Percentiles rank a stretch among this genome's conserved stretches.
These are phyloP conservation scores for Crypturellus tataupa DNA, from an alignment of 2,797 vertebrate genomes.

Conservation along the genomic window DNA sequence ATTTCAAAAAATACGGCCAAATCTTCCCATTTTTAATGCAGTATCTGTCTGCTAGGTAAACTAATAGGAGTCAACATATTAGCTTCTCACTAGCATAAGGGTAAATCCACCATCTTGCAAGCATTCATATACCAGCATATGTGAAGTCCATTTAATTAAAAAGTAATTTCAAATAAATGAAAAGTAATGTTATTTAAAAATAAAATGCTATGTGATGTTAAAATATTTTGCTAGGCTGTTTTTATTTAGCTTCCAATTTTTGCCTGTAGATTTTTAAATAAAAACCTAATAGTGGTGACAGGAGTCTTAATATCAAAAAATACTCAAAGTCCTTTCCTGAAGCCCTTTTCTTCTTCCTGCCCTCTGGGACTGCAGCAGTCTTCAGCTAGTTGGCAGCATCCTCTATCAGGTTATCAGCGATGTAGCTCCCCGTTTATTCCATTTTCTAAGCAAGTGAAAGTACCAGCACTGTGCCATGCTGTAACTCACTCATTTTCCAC, in stretches of 20 bases:
- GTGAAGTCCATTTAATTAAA: not conserved
- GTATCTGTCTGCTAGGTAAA: not conserved
- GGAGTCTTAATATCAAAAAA: not conserved
- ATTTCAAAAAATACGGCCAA: not conserved
- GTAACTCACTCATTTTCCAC: not conserved
- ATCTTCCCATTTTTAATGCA: not conserved
- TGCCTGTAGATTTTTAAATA: not conserved
- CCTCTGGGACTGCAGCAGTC: not conserved
- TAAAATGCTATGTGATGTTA: not conserved
- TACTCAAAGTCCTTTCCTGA: not conserved
- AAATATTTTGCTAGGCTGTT: not conserved
- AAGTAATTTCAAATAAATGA: not conserved
- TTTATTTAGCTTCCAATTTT: not conserved
- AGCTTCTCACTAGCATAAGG: not conserved
- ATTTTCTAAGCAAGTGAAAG: rapidly evolving
- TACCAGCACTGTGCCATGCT: not conserved
- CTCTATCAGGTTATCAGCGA: not conserved
- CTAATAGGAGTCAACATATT: not conserved
- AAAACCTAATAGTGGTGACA: not conserved
- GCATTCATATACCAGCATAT: not conserved
- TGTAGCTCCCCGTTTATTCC: not conserved
- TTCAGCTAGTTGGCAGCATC: not conserved
- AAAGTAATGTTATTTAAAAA: not conserved
- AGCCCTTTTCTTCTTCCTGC: not conserved
- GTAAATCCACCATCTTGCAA: not conserved